Evolutionary conservation across 2,888 invertebrate species (phyloP), one percentile per base, ranked within the genome.

Genomic region (Caenorhabditis sp.): DNA sequence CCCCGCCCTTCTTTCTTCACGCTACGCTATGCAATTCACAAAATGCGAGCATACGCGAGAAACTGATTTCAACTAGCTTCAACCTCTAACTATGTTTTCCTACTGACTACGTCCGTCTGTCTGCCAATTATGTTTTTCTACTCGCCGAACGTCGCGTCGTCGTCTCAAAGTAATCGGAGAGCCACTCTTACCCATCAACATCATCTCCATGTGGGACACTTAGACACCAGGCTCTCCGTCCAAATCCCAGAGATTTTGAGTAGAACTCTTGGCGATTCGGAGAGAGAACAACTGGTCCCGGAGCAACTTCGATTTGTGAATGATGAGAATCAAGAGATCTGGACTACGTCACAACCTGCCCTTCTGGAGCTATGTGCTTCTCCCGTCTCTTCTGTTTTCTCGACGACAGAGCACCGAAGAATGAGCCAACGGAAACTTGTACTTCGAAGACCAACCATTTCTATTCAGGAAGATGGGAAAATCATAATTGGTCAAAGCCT

Each of bases 391-490:
- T 83, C 85, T n/a, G 80, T 85, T 20, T 83, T 85, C 63, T 86
- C 85, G 46, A 78, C 78, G 13, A 43, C 61, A 26, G 85, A 85
- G 26, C 74, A 78, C 0, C 58, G 83, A 35, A 20, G 63, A 32
- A 5, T 46, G n/a, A 71, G 61, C 27, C 71, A 61, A 41, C 56
- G 74, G 39, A 81, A 78, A 58, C 50, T 83, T 2, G 58, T 80
- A 4, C 63, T 88, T 13, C 58, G 88, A 48, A 62, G 87, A 58
- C 87, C 88, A 17, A 88, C 88, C 9, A 88, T 88, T 53, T 87
- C 87, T 37, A 86, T 88, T 37, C 85, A 86, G 39, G 87, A 88
- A 17, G 88, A 87, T 66, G 87, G 87, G 11, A 81, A 83, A 68
- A 83, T 88, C 30, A 75, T 88, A 26, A 88, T 88, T 68, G 88